Evolutionary conservation across 2,797 vertebrate species (phyloP).

Genomic region (Enoplosus armatus): DNA sequence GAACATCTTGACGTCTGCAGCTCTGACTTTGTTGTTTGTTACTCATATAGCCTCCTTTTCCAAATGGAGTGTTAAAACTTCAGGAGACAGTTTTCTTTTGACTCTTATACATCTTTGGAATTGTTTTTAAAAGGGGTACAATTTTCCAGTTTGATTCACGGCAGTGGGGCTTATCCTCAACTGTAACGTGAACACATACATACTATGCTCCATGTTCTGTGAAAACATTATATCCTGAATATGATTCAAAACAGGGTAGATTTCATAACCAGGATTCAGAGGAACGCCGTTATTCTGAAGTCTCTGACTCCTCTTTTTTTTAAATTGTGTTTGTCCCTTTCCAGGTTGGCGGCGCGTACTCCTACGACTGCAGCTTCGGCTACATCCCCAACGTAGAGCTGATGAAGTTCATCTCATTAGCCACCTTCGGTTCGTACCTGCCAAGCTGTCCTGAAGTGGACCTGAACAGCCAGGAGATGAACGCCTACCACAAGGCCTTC

Average conservation of each 20-base stretch:
- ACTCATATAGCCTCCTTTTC: not conserved
- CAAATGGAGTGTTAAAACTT: not conserved
- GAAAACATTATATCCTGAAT: not conserved
- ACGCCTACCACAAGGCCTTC: slow-evolving; percentile 95
- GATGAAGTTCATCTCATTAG: slow-evolving; percentile 99
- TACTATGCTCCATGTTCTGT: not conserved
- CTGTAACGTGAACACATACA: too few species aligned
- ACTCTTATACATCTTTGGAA: not conserved
- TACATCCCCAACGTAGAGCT: slow-evolving; percentile 97
- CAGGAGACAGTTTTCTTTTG: not conserved
- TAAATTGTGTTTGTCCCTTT: not conserved
- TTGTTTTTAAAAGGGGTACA: not conserved
- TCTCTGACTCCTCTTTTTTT: not conserved
- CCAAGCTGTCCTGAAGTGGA: slow-evolving; percentile 92
- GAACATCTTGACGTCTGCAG: not conserved
- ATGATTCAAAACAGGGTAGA: not conserved
- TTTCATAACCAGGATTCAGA: not conserved
- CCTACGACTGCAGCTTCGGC: slow-evolving; percentile 97
- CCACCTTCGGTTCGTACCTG: slow-evolving; percentile 96
- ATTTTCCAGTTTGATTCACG: not conserved
- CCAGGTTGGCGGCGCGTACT: slow-evolving; percentile 96
- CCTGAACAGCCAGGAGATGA: slow-evolving; percentile 88
- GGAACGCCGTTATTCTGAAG: too few species aligned
- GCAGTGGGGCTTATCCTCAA: not conserved
- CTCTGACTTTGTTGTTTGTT: not conserved